Evolutionary conservation across 2,888 invertebrate genomes (phyloP).

Genomic region (Morinoia aosen): DNA sequence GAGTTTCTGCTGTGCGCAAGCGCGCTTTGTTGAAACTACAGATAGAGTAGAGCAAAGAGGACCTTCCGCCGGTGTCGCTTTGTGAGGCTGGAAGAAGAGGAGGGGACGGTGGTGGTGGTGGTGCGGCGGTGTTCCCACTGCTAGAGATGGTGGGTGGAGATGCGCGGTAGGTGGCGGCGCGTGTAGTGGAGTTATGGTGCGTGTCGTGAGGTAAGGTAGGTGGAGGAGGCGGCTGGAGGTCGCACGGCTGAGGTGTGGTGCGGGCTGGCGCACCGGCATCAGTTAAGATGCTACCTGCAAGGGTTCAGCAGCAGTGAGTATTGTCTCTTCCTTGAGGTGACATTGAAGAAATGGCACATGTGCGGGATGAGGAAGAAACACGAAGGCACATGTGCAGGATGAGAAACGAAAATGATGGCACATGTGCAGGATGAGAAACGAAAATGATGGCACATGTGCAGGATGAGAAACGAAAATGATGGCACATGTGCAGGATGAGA

Average conservation of each 20-base stretch:
- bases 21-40: conserved; percentile 4
- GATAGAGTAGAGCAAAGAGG: neutral
- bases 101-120: neutral
- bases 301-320: neutral
- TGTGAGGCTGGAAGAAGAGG: neutral
- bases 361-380: too few relatives aligned
- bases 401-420: too few relatives aligned
- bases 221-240: neutral
- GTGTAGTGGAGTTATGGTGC: neutral
- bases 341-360: too few relatives aligned
- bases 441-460: too few relatives aligned
- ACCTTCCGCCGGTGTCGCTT: neutral
- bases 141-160: neutral
- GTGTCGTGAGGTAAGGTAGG: neutral
- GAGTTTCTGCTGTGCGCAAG: neutral
- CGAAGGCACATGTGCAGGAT: too few relatives aligned
- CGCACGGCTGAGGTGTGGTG: neutral
- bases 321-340: neutral
- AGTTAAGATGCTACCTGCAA: conserved; percentile 10
- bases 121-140: neutral
- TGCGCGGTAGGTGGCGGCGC: neutral
- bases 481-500: too few relatives aligned
- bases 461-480: too few relatives aligned
- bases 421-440: too few relatives aligned
- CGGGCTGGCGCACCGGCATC: neutral